Base-by-base conservation (phyloP, 2,888 invertebrate genomes). In the Caradrina clavipalpis region DNA sequence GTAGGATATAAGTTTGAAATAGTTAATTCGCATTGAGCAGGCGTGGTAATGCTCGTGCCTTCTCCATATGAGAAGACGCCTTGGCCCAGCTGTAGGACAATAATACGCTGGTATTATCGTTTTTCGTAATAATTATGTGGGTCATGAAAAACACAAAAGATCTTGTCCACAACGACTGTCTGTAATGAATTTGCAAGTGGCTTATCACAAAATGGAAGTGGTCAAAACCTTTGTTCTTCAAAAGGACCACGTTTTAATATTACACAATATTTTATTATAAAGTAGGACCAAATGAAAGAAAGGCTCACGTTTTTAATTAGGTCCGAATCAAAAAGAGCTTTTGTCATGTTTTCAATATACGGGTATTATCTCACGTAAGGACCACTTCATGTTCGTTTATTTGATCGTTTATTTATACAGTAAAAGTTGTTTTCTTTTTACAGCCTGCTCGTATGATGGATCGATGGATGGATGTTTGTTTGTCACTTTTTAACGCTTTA, bases 211-310 rank as follows among this genome's bases (percentile, higher is more conserved):
- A 60, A 56, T 60, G 4, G 53, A 70, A 56, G 47, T 56, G 11
- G 39, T 47, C 10, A 22, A 47, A 73, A 39, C 67, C 49, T 47
- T 73, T 73, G 10, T 55, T n/a, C 17, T 45, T 8, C 10, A n/a
- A 66, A 73, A 56, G 19, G n/a, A 56, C 42, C n/a, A 11, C 6
- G 15, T 49, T 73, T 73, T 74, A 66, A 74, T 60, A 60, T 56
- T 50, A 45, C 51, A 59, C 7, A 59, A 56, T 55, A 49, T 54
- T 45, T 49, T 58, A 49, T 49, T 58, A 49, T 3, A 47, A 53
- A 22, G 22, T 17, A 11, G 13, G 45, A 45, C 5, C 31, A 65
- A 49, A 45, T 45, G 45, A 45, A 45, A 42, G 31, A 21, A 50
- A 57, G 19, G 8, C 17, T 56, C 47, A 6, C 13, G 15, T 45